Conservation (phyloP, 2,888 invertebrate species). For the Athalia circularis region DNA sequence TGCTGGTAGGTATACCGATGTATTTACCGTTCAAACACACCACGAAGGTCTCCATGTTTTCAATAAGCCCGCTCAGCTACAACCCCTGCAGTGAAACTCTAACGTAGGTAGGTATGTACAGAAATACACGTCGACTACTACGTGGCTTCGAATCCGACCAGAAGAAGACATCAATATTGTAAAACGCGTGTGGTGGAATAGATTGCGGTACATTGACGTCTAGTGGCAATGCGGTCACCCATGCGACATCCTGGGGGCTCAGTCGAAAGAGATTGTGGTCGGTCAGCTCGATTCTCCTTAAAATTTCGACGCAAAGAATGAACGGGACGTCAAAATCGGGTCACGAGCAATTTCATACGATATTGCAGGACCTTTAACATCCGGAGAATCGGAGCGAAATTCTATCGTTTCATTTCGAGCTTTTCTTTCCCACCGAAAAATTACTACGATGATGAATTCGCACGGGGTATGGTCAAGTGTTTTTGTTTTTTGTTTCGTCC, state of each 20-base stretch:
- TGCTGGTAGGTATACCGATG: conserved; percentile 45
- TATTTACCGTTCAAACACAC: conserved; percentile 56
- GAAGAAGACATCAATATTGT: conserved; percentile 56
- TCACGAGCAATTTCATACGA: too few relatives aligned
- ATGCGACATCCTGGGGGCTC: neutral
- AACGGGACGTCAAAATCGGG: too few relatives aligned
- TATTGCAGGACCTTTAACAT: too few relatives aligned
- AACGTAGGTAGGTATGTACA: neutral
- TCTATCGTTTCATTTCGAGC: too few relatives aligned
- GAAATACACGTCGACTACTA: neutral
- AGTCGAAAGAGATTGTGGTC: conserved; percentile 16
- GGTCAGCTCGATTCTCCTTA: neutral
- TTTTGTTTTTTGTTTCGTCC: neutral
- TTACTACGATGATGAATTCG: too few relatives aligned
- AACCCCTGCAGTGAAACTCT: conserved; percentile 6
- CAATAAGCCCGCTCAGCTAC: conserved; percentile 51
- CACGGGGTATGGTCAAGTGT: neutral
- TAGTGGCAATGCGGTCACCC: conserved; percentile 13
- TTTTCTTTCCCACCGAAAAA: too few relatives aligned
- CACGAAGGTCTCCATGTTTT: conserved; percentile 53
- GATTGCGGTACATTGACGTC: conserved; percentile 14
- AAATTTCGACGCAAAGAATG: too few relatives aligned
- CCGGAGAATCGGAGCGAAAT: too few relatives aligned
- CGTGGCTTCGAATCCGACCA: conserved; percentile 10
- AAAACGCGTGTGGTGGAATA: conserved; percentile 36